A percentile compares a stretch with the other conserved stretches of the same genome.
These are phyloP conservation scores for Mythimna pallens DNA, from an alignment of 2,888 invertebrate species.

Conservation along the genomic window DNA sequence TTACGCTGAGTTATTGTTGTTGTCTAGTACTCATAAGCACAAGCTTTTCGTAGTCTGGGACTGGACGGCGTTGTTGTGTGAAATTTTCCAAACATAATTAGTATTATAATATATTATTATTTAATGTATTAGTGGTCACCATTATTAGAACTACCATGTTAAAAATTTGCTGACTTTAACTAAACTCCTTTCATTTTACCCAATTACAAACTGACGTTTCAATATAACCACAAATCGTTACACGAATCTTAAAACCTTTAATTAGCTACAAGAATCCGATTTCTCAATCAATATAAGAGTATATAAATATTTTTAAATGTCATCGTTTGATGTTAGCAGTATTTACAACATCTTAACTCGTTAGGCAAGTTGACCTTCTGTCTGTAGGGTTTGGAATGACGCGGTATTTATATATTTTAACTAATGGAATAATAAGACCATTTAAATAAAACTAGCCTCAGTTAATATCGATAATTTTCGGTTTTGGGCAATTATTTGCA, in stretches of 20 bases:
- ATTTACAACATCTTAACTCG: slow-evolving; percentile 12
- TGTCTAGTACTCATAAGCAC: too few relatives aligned
- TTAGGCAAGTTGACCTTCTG: slow-evolving; percentile 21
- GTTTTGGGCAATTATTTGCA: not conserved
- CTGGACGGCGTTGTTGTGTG: too few relatives aligned
- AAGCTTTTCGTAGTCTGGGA: too few relatives aligned
- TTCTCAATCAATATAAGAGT: slow-evolving; percentile 19
- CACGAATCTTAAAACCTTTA: slow-evolving; percentile 11
- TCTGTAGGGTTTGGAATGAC: slow-evolving; percentile 9
- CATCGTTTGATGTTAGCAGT: slow-evolving; percentile 6
- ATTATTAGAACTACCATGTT: too few relatives aligned
- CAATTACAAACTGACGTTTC: not conserved
- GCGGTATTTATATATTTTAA: slow-evolving; percentile 5
- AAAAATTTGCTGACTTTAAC: too few relatives aligned
- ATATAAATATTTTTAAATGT: slow-evolving; percentile 46
- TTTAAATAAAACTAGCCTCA: not conserved
- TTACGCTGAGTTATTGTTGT: too few relatives aligned
- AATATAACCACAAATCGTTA: slow-evolving; percentile 9
- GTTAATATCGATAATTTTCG: not conserved
- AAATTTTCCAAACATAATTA: too few relatives aligned
- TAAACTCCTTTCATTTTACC: not conserved
- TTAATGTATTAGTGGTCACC: too few relatives aligned
- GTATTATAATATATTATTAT: too few relatives aligned
- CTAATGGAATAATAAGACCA: not conserved
- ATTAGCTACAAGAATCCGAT: slow-evolving; percentile 33